Conservation (phyloP, 1,140 invertebrate species). For the Drosophila busckii region DNA sequence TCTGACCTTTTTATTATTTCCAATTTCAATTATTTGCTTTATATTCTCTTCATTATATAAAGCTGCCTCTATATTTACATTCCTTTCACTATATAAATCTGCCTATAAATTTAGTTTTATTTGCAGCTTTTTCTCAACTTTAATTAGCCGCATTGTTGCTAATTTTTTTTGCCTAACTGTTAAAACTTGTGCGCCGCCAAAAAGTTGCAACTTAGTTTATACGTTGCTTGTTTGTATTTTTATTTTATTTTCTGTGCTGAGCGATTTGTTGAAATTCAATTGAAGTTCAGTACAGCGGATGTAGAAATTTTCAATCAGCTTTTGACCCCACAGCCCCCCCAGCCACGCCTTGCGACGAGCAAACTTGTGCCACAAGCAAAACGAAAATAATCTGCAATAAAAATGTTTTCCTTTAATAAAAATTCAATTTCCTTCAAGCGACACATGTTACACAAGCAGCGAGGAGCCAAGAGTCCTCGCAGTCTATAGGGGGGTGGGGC, state of each 20-base stretch:
- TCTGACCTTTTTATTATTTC: too few relatives aligned
- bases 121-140: slow-evolving; percentile 29
- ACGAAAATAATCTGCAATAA: slow-evolving; percentile 77
- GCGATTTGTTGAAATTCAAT: slow-evolving; percentile 54
- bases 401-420: slow-evolving; percentile 78
- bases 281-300: slow-evolving; percentile 44
- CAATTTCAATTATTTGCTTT: too few relatives aligned
- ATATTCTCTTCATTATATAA: too few relatives aligned
- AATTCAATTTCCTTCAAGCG: slow-evolving; percentile 76
- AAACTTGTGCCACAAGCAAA: slow-evolving; percentile 27
- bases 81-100: too few relatives aligned
- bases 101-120: not conserved
- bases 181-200: slow-evolving; percentile 35
- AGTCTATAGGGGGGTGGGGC: not conserved
- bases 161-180: slow-evolving; percentile 26
- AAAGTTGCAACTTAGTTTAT: slow-evolving; percentile 22
- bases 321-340: not conserved
- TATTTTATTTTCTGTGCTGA: not conserved
- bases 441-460: slow-evolving; percentile 66
- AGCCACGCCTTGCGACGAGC: slow-evolving; percentile 1
- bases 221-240: slow-evolving; percentile 6
- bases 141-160: slow-evolving; percentile 42
- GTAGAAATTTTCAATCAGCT: slow-evolving; percentile 70
- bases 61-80: too few relatives aligned
- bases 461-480: not conserved